Conservation (phyloP, 2,113 vertebrate genomes). For the Syrmaticus mikado region DNA sequence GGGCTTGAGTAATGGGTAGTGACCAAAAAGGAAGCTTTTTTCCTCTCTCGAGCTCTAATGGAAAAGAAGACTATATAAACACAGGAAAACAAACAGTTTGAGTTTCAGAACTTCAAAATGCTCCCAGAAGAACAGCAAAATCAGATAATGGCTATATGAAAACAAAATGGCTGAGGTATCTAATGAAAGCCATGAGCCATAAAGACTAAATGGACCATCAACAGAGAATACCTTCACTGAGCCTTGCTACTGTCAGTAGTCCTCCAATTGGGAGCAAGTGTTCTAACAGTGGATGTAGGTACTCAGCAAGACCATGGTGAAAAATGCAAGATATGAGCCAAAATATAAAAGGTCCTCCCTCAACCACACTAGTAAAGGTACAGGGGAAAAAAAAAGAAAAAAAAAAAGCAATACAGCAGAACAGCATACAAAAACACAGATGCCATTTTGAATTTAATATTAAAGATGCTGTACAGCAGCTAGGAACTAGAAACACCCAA, state of each 20-base stretch:
- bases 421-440: neutral
- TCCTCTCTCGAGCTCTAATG: neutral
- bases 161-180: neutral
- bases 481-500: neutral
- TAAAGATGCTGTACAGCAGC: neutral
- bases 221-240: neutral
- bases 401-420: neutral
- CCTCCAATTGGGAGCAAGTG: neutral
- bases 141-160: neutral
- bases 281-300: neutral
- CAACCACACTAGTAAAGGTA: neutral
- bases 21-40: neutral
- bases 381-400: too few species aligned
- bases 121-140: neutral
- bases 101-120: neutral
- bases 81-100: neutral
- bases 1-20: neutral
- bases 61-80: neutral
- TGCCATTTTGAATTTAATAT: neutral
- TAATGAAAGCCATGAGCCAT: neutral
- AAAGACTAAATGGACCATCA: neutral
- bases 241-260: neutral
- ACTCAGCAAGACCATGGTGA: neutral
- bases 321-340: neutral
- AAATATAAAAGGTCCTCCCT: neutral